phyloP scores from a whole-genome alignment of 2,113 vertebrate genomes.

The Xerus inauris region DNA sequence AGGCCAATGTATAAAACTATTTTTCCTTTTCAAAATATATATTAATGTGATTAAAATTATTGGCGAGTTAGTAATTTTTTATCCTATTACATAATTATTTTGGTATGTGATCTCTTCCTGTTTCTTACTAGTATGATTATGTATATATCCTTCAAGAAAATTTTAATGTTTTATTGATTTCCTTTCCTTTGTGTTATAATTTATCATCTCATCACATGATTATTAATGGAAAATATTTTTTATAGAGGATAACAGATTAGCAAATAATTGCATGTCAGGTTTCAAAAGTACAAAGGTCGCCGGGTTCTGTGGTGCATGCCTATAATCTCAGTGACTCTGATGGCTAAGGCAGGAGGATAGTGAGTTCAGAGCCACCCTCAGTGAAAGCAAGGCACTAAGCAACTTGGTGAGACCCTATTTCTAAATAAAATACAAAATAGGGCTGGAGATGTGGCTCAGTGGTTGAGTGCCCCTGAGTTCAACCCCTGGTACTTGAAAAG shows the following conservation, averaged over 20 bases:
- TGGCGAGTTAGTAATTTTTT: neutral
- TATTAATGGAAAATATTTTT: neutral
- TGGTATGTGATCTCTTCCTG: neutral
- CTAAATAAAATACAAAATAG: too few species aligned
- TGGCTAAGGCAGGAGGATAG: too few species aligned
- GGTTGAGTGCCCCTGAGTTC: too few species aligned
- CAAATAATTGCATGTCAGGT: neutral
- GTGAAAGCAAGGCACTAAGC: too few species aligned
- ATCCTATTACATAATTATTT: neutral
- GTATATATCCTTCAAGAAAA: neutral
- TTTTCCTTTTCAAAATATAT: neutral
- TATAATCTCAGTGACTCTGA: too few species aligned
- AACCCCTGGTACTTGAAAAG: neutral
- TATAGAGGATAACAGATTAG: neutral
- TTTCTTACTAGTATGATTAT: neutral
- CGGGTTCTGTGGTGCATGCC: too few species aligned
- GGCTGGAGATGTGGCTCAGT: too few species aligned
- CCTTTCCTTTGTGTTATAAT: neutral
- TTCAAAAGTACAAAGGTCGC: neutral
- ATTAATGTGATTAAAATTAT: neutral
- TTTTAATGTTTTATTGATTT: neutral
- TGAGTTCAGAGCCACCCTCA: too few species aligned
- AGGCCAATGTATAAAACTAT: neutral
- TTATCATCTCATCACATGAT: neutral
- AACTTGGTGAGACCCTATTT: too few species aligned